Conservation (phyloP, 2,797 vertebrate genomes). For the Tokudaia tokunoshimensis region DNA sequence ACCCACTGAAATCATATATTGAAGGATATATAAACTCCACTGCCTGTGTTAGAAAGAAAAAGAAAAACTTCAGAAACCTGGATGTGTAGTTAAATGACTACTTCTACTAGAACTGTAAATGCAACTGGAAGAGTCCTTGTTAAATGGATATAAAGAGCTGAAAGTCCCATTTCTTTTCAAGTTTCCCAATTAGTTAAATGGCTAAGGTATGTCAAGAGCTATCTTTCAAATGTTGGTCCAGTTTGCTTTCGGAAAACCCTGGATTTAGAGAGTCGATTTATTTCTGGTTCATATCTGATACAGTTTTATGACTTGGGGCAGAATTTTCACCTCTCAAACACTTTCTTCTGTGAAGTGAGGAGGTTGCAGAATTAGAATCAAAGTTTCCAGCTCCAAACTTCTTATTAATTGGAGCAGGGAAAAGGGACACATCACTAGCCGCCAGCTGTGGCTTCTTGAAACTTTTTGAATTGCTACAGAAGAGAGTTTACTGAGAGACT, state of each 20-base stretch:
- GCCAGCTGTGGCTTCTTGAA: background rate
- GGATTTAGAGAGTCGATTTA: background rate
- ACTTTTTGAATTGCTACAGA: background rate
- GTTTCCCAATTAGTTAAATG: background rate
- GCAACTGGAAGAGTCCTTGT: background rate
- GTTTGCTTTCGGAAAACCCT: background rate
- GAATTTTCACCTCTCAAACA: conserved; percentile 31
- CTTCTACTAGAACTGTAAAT: background rate
- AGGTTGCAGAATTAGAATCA: background rate
- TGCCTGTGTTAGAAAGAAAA: background rate
- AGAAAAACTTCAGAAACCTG: background rate
- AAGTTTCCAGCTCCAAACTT: background rate
- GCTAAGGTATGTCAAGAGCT: background rate
- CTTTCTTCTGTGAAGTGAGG: background rate
- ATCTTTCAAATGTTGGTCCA: background rate
- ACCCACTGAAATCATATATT: background rate
- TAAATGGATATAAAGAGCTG: background rate
- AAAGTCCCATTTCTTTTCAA: background rate
- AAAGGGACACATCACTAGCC: background rate
- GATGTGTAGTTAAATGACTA: background rate
- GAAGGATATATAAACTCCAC: background rate
- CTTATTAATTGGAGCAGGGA: background rate
- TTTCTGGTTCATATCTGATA: background rate
- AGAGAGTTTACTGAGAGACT: background rate
- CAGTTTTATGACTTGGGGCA: conserved; percentile 15